These are phyloP conservation scores for Pitta sordida DNA, from an alignment of 2,113 vertebrate genomes.

Conservation along the genomic window DNA sequence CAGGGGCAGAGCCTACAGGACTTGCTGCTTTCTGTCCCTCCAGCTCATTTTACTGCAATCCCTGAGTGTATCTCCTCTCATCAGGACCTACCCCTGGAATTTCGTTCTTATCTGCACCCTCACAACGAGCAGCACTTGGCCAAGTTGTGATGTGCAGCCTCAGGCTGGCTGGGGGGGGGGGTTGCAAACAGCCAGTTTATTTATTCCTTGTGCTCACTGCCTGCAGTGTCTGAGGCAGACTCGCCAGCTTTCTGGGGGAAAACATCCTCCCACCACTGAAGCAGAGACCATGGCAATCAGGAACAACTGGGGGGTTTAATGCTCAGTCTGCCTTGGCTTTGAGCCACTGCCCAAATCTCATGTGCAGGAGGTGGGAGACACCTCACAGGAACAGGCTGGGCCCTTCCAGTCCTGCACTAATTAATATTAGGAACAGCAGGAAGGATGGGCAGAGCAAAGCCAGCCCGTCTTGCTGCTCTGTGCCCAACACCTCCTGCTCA, in stretches of 20 bases:
- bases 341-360: background rate
- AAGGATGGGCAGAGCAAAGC: background rate
- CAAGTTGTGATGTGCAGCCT: background rate
- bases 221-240: background rate
- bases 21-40: background rate
- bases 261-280: background rate
- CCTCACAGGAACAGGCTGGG: background rate
- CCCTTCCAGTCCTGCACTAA: fast-evolving
- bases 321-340: background rate
- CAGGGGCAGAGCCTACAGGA: background rate
- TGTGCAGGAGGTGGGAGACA: background rate
- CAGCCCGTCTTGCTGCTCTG: background rate
- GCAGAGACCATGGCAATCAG: too few relatives aligned
- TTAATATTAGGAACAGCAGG: background rate
- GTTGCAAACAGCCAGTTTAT: background rate
- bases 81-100: background rate
- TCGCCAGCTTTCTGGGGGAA: background rate
- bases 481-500: background rate
- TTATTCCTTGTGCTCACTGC: background rate
- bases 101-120: background rate
- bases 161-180: background rate
- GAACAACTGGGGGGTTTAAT: background rate
- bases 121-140: background rate
- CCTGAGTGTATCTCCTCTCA: background rate
- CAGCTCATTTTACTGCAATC: background rate